Conservation (phyloP, 2,113 vertebrate species). For the Hymenochirus boettgeri region DNA sequence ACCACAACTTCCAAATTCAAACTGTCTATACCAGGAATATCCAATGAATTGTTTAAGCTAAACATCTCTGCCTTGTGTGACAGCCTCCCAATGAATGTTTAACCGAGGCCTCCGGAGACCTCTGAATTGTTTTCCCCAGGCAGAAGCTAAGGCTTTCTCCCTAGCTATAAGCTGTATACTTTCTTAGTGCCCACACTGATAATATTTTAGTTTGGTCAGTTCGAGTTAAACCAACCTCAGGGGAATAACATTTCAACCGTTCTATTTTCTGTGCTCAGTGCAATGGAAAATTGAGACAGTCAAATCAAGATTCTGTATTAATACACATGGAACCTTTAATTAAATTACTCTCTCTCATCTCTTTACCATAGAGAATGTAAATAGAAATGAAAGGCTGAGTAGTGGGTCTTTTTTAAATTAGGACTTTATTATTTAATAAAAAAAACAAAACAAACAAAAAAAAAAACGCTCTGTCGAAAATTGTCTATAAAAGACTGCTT, state of each 20-base stretch:
- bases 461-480: too few species aligned
- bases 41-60: too few species aligned
- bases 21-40: too few species aligned
- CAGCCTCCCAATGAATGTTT: background rate
- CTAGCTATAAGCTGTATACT: background rate
- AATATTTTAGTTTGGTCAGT: background rate
- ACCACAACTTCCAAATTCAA: too few species aligned
- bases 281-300: conserved; percentile 7
- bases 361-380: background rate
- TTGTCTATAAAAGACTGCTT: too few species aligned
- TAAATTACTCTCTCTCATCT: background rate
- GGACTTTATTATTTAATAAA: background rate
- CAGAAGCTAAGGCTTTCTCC: background rate
- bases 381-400: background rate
- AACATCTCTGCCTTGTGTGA: too few species aligned
- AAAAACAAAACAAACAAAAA: too few species aligned
- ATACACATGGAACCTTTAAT: background rate
- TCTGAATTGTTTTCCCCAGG: background rate
- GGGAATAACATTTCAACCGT: background rate
- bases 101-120: background rate
- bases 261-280: background rate
- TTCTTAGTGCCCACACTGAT: background rate
- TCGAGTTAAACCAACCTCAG: background rate
- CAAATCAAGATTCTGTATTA: background rate
- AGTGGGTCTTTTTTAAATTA: too few species aligned